These are phyloP conservation scores for Heterodera filipjevi DNA, from an alignment of 2,888 invertebrate species.

Conservation along the genomic window DNA sequence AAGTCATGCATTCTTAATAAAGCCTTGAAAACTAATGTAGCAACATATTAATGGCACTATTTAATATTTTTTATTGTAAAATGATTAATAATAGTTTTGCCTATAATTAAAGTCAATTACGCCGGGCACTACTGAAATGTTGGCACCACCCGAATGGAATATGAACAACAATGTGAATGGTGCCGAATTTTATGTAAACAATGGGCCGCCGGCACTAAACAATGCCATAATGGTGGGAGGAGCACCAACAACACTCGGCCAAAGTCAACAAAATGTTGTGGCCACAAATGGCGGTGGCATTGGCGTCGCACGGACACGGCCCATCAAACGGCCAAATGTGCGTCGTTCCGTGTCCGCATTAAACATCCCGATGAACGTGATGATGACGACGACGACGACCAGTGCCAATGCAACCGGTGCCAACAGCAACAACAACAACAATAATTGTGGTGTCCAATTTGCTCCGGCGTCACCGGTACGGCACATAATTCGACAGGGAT, in stretches of 20 bases:
- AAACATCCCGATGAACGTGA: not conserved
- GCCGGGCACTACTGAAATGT: not conserved
- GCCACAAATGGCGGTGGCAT: not conserved
- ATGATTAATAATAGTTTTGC: no score
- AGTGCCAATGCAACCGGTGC: not conserved
- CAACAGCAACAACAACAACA: not conserved
- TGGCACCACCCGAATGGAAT: not conserved
- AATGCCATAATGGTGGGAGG: not conserved
- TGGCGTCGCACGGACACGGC: not conserved
- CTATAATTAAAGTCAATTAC: not conserved
- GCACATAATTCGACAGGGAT: not conserved
- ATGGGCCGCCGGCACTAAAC: not conserved
- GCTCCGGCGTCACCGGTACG: not conserved
- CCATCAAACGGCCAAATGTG: not conserved
- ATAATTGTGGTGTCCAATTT: not conserved
- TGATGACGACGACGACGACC: no score
- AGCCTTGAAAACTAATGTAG: no score
- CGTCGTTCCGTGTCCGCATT: not conserved
- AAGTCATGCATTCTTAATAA: no score
- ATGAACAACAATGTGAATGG: not conserved
- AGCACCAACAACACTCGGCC: not conserved
- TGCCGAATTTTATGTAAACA: not conserved
- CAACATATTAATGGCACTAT: no score
- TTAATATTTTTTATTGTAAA: no score
- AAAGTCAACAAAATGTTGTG: not conserved